Percentiles rank a stretch among this genome's conserved stretches.
Evolutionary conservation across 2,888 invertebrate species (phyloP).

Genomic region (Margaritifera margaritifera): DNA sequence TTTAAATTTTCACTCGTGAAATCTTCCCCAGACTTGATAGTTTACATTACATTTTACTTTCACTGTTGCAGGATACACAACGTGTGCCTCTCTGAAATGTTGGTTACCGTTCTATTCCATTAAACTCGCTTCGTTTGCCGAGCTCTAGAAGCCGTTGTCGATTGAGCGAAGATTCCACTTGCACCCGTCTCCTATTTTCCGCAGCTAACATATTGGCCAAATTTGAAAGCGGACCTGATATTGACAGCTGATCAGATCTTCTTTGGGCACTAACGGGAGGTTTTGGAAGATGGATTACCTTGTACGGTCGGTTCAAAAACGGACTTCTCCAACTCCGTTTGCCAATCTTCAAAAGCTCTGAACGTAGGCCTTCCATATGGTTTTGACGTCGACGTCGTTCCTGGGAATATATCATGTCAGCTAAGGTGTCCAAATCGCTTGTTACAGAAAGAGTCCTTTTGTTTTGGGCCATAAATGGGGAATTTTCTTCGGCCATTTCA

Average conservation of each 20-base stretch:
- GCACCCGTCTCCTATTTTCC: slow-evolving; percentile 31
- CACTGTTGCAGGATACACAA: too few relatives aligned
- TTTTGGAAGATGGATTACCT: background rate
- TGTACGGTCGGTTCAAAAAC: background rate
- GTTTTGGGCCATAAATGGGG: background rate
- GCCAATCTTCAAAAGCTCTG: slow-evolving; percentile 21
- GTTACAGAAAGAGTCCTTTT: slow-evolving; percentile 25
- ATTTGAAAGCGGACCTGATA: slow-evolving; percentile 42
- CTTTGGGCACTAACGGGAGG: slow-evolving; percentile 10
- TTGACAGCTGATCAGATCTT: slow-evolving; percentile 34
- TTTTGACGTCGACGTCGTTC: slow-evolving; percentile 13
- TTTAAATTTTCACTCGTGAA: too few relatives aligned
- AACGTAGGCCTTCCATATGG: slow-evolving; percentile 10
- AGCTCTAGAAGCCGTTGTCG: slow-evolving; percentile 36
- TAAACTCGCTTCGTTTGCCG: slow-evolving; percentile 27
- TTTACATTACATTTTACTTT: too few relatives aligned
- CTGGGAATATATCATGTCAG: slow-evolving; percentile 30
- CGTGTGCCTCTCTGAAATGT: too few relatives aligned
- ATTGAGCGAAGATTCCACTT: slow-evolving; percentile 31
- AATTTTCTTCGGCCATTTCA: too few relatives aligned
- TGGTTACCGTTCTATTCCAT: too few relatives aligned
- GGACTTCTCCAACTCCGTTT: slow-evolving; percentile 25
- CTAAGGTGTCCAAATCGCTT: slow-evolving; percentile 35
- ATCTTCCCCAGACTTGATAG: too few relatives aligned
- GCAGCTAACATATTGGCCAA: slow-evolving; percentile 44